Base-by-base conservation (phyloP, 2,888 invertebrate species). In the Acleris cristana region DNA sequence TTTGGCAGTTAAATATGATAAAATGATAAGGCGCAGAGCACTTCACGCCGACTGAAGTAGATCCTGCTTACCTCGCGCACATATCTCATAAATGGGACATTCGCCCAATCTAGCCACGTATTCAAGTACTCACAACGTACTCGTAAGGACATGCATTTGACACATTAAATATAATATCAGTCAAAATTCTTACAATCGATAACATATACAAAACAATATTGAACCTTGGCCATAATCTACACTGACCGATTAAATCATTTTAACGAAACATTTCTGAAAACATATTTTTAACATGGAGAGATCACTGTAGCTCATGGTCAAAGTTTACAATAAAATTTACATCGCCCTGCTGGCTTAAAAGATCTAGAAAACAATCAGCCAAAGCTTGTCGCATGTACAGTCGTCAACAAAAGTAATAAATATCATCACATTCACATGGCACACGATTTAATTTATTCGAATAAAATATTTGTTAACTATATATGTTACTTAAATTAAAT, bases 141-240 rank as follows among this genome's bases (percentile, higher is more conserved):
- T 49, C 56, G 58, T 48, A 58, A 48, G 58, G 23, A 57, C 18
- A 65, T 65, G 21, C 51, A 40, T 58, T 58, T 56, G 65, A 65
- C 61, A 66, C 34, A 57, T 62, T 45, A 40, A 62, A 67, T 67
- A 58, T 63, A 63, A 67, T 67, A 67, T 67, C 67, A 67, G 67
- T 67, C 67, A 67, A 63, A 69, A 69, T 69, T 65, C 60, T 65
- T 64, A 69, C 56, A 69, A 61, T 65, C 64, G 52, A 64, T 64
- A 59, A 69, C 65, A 69, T 45, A 55, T 62, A 61, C 51, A 62
- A 66, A 66, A 62, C 56, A 55, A 62, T 56, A 52, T 57, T 26
- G 14, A 58, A 21, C 23, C 19, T 21, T 45, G n/a, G n/a, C 45
- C 48, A 48, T 12, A 16, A 12, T 1, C 55, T 40, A 18, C 8